Evolutionary conservation across 2,888 invertebrate genomes (phyloP), one percentile per base, ranked within the genome.

Genomic region (Nephrocerus scutellatus): DNA sequence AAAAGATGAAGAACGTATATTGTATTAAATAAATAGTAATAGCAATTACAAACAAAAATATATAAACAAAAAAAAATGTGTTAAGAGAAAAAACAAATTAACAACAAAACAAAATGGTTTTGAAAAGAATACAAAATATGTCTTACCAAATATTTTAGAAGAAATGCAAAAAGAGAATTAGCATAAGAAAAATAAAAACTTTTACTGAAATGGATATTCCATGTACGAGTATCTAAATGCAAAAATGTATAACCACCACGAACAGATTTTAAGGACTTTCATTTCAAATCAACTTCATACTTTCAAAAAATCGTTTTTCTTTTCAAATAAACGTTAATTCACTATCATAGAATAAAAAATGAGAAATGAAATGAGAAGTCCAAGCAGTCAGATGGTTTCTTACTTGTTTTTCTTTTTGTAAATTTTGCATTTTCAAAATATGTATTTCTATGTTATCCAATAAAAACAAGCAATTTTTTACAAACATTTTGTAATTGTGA

Each of bases 401-500:
- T 20, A 33, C 22, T 16, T 39, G 30, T 41, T 19, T 34, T 39
- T 44, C 43, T 38, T 42, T 39, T 43, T 43, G 43, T 44, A 46
- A 36, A 44, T 38, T 40, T 41, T 46, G 43, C n/a, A n/a, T n/a
- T n/a, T n/a, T n/a, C n/a, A n/a, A 36, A 41, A 44, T 42, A 37
- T 42, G 39, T 42, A 41, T 42, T 39, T 43, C 33, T 39, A 39
- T 46, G 45, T 46, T 46, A 43, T 39, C 40, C 45, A 46, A 44
- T 35, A 41, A 37, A 43, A n/a, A n/a, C n/a, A n/a, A n/a, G n/a
- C n/a, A n/a, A n/a, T 42, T 43, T 44, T 41, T 43, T 46, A 46
- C 45, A 46, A 46, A 46, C 36, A 38, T 44, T 43, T 46, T 46
- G 46, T 46, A 45, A 45, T 37, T 43, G 37, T 43, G 43, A 46